Conservation (phyloP, 2,113 vertebrate species). For the Bucco capensis region DNA sequence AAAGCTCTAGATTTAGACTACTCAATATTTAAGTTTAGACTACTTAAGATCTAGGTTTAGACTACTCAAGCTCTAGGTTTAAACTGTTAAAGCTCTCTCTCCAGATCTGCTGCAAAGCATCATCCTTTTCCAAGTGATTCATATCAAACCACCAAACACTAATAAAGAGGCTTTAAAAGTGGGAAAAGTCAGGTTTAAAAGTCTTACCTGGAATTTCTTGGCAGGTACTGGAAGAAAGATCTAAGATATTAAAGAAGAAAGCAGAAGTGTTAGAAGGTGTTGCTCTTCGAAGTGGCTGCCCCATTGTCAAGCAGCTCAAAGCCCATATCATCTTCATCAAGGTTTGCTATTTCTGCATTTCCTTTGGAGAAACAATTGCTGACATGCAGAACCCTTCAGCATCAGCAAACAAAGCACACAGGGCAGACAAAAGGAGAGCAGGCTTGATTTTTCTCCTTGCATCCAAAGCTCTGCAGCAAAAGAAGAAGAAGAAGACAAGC, state of each 20-base stretch:
- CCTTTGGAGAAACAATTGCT: conserved; percentile 49
- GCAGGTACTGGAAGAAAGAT: background rate
- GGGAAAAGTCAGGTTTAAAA: background rate
- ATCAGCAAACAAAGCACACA: background rate
- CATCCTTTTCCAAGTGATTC: background rate
- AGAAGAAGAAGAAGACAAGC: background rate
- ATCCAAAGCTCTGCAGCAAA: background rate
- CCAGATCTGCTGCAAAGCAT: background rate
- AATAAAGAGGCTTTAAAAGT: background rate
- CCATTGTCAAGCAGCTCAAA: background rate
- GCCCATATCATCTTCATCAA: conserved; percentile 39
- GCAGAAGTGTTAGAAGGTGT: background rate
- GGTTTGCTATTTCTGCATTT: conserved; percentile 65
- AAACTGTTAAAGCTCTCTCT: too few relatives aligned
- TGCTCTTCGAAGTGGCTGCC: background rate
- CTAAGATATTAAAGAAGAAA: background rate
- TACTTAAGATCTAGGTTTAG: too few relatives aligned
- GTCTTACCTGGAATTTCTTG: conserved; percentile 21
- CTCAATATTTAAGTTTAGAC: too few relatives aligned
- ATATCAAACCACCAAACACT: background rate
- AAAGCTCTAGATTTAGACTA: too few relatives aligned
- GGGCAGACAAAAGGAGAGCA: background rate
- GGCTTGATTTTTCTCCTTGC: background rate
- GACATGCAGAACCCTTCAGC: background rate
- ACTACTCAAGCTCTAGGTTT: too few relatives aligned